phyloP scores from a whole-genome alignment of 92 coral and sea anemone genomes.

The Palythoa grandiflora region DNA sequence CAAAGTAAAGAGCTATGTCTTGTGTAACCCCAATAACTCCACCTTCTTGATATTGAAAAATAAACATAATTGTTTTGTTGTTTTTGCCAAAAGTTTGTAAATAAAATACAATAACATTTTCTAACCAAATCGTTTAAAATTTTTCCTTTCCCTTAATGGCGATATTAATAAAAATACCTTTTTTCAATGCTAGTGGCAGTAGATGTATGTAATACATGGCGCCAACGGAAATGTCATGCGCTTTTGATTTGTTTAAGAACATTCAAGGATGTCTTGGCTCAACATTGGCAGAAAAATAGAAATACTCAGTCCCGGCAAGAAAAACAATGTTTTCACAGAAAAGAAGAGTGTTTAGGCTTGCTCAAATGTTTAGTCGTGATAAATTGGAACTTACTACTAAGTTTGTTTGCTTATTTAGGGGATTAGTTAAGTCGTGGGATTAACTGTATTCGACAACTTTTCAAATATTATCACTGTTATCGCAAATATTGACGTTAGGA shows the following conservation, averaged over 20 bases:
- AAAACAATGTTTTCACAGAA: not conserved
- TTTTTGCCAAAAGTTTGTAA: not conserved
- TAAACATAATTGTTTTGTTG: not conserved
- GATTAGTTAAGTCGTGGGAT: not conserved
- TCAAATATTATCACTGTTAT: not conserved
- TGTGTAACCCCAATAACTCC: too few species aligned
- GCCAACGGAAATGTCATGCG: not conserved
- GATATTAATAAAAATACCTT: not conserved
- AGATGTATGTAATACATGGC: not conserved
- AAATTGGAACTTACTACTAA: not conserved
- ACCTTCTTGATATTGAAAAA: not conserved
- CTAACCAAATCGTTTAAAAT: not conserved
- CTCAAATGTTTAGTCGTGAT: too few species aligned
- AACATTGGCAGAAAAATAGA: not conserved
- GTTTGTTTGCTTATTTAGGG: not conserved
- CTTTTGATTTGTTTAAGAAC: not conserved
- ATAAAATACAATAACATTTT: not conserved
- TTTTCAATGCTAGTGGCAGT: not conserved
- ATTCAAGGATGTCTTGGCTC: not conserved
- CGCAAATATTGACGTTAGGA: not conserved
- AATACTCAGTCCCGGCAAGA: not conserved
- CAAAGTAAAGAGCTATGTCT: too few species aligned
- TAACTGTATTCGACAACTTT: not conserved
- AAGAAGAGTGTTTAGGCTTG: not conserved
- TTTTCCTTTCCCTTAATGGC: not conserved